Evolutionary conservation across 2,797 vertebrate species (phyloP).

Genomic region (Tapirus indicus): DNA sequence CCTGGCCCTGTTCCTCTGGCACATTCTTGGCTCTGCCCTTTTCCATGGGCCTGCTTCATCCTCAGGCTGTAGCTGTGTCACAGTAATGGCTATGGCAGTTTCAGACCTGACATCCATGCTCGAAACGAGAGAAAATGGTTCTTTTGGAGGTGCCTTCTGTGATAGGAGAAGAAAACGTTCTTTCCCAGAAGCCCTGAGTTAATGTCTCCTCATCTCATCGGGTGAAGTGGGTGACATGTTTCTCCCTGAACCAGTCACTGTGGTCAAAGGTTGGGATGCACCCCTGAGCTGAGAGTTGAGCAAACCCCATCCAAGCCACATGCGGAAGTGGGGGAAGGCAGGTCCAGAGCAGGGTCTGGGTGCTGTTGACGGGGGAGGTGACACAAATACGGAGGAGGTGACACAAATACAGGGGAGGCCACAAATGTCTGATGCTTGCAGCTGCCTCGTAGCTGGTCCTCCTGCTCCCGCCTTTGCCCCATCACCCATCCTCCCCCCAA

Average conservation of each 20-base stretch:
- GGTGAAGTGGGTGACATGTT: neutral
- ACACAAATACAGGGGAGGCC: accelerated
- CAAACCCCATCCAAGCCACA: neutral
- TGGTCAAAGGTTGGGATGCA: too few relatives aligned
- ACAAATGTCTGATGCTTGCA: accelerated
- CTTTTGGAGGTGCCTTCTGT: neutral
- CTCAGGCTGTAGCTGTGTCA: neutral
- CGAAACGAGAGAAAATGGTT: neutral
- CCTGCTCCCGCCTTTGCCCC: neutral
- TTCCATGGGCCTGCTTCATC: too few relatives aligned
- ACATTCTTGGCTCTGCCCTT: neutral
- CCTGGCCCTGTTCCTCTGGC: neutral
- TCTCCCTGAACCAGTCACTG: neutral
- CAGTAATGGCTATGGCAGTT: too few relatives aligned
- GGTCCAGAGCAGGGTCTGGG: neutral
- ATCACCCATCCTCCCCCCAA: accelerated
- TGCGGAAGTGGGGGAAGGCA: too few relatives aligned
- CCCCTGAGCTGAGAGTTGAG: neutral
- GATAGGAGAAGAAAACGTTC: neutral
- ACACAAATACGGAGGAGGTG: accelerated
- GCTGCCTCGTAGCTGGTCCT: accelerated
- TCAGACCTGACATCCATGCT: neutral
- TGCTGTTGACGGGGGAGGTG: neutral
- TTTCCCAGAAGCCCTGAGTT: neutral
- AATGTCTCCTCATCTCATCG: neutral